Evolutionary conservation across 2,797 vertebrate species (phyloP), one percentile per base, ranked within the genome.

Genomic region (Gadopsis bispinosus): DNA sequence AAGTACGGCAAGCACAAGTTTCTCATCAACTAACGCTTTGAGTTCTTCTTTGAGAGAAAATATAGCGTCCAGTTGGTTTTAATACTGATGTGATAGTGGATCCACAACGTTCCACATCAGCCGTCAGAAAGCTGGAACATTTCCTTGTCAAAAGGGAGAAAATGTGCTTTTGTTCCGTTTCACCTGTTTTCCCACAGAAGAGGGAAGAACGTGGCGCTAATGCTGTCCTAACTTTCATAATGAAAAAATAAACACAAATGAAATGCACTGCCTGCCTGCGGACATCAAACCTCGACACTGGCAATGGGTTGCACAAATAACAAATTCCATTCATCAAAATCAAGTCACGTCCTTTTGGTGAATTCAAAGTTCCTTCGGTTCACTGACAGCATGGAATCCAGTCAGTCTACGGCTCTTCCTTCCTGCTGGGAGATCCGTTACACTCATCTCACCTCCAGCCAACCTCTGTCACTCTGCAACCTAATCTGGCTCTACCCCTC

Each of bases 401-500:
- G 75, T 61, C 51, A 0, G 79, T 77, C 83, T 75, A 19, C 39
- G 7, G 71, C 41, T 66, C 73, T 81, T 80, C 85, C 87, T 86
- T 89, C 83, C 91, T 90, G 80, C 80, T 31, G 69, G 77, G 41
- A 85, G 89, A 90, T 92, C 88, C 0, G 64, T 91, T 91, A 85
- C 92, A 85, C 70, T 41, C 74, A 79, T 75, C 78, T 90, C 86
- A 91, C 88, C 91, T 91, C 90, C 85, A 92, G 84, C 75, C 88
- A 84, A 88, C 90, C 83, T 90, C 79, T 83, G 83, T 73, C 75
- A 73, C 67, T 73, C 79, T 81, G 84, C 72, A 90, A 89, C 85
- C 53, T 90, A 88, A 91, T 91, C 85, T 81, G 81, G 11, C 68
- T 84, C 62, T 19, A 55, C 65, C 78, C 58, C 17, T 37, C 69